A percentile compares a stretch with the other conserved stretches of the same genome.
These are phyloP conservation scores for Limonius californicus DNA, from an alignment of 1,140 invertebrate species.

Conservation along the genomic window DNA sequence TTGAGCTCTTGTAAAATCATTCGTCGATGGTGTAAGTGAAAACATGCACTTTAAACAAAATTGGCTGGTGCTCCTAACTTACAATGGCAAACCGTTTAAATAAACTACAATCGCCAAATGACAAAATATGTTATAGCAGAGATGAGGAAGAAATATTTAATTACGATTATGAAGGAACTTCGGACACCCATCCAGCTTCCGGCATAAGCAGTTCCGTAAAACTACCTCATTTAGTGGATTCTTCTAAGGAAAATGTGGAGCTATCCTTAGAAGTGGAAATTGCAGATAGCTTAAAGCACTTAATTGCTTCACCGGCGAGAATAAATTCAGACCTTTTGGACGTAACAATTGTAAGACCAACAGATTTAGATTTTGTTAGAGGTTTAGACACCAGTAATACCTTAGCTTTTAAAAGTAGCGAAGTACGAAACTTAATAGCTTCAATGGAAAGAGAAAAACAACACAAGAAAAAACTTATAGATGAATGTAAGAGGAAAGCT, in stretches of 20 bases:
- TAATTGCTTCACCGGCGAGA: slow-evolving; percentile 12
- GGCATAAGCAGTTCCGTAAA: background rate
- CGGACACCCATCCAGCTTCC: background rate
- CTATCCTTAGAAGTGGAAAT: slow-evolving; percentile 25
- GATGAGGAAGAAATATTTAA: background rate
- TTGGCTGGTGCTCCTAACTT: too few relatives aligned
- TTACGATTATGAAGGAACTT: background rate
- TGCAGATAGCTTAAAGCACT: slow-evolving; percentile 23
- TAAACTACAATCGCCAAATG: too few relatives aligned
- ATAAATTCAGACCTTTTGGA: slow-evolving; percentile 19
- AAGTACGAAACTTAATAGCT: slow-evolving; percentile 17
- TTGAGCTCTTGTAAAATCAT: too few relatives aligned
- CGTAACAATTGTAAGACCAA: slow-evolving; percentile 22
- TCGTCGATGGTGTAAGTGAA: too few relatives aligned
- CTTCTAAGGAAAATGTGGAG: background rate
- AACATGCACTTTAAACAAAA: background rate
- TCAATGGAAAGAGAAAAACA: slow-evolving; percentile 15
- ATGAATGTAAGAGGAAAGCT: background rate
- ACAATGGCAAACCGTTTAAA: too few relatives aligned
- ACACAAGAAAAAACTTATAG: background rate
- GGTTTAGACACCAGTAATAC: background rate
- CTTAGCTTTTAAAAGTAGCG: background rate
- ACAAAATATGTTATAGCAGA: too few relatives aligned
- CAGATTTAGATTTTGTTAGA: slow-evolving; percentile 7
- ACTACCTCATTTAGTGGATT: background rate